Evolutionary conservation across 2,797 vertebrate species (phyloP), one percentile per base, ranked within the genome.

Genomic region (Darevskia mixta): DNA sequence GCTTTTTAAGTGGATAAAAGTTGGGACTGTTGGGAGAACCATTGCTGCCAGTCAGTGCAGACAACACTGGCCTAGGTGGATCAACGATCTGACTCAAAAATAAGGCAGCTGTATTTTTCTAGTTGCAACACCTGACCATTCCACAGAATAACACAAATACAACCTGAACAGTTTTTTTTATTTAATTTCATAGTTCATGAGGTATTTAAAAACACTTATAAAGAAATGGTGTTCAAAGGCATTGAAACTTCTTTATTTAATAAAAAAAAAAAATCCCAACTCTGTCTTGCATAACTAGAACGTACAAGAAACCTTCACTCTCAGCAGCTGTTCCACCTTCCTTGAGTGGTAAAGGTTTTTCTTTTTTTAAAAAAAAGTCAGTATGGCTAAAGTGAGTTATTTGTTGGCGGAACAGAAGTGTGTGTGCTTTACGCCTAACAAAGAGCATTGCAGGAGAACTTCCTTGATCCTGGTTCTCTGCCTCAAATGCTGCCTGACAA

Each of bases 191-290:
- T 90, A 80, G 8, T 55, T 90, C 13, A 95, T 96, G 97, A 97
- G 97, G 97, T 97, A 97, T 97, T 97, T 96, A 25, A 95, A 97
- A 96, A 97, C 93, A 93, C 91, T 93, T 94, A 97, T 94, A 97
- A 96, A 96, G 86, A 95, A 96, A 96, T 87, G 69, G 90, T 95
- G 95, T 95, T 92, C 93, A 96, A 96, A 96, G 90, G 90, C 93
- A 91, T 95, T 95, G 95, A 96, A 95, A 97, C 96, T 7, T 84
- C 91, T 94, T 91, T 72, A 91, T 55, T 55, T 49, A 4, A 49
- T 15, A 55, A 55, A 4, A 55, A 55, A 15, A 1, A 97, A 96
- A 83, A 35, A 3, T 81, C 88, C 72, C 92, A 90, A 91, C 92
- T 93, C 94, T 94, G 90, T 92, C 86, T 92, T 89, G 89, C 83